phyloP scores from a whole-genome alignment of 2,888 invertebrate genomes.

The Leistus spinibarbis region DNA sequence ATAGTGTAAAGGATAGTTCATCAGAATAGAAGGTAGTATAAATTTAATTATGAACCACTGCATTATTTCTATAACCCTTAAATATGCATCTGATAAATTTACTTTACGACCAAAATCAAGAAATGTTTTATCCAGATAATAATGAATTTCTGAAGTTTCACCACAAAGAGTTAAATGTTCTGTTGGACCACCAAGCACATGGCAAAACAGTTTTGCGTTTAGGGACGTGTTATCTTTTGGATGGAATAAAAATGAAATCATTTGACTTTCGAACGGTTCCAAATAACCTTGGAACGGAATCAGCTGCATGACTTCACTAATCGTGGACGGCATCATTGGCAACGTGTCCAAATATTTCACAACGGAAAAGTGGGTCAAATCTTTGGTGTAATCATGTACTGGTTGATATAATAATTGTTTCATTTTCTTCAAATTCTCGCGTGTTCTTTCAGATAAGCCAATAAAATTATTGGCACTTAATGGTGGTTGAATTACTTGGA shows the following conservation, averaged over 20 bases:
- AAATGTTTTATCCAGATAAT: conserved; percentile 55
- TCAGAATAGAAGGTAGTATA: too few species aligned
- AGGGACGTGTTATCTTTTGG: conserved; percentile 58
- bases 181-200: conserved; percentile 64
- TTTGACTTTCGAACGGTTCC: conserved; percentile 60
- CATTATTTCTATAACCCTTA: conserved; percentile 41
- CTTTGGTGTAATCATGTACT: background rate
- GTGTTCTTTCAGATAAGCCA: conserved; percentile 30
- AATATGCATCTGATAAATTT: background rate
- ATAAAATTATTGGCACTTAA: conserved; percentile 20
- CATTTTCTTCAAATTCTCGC: conserved; percentile 38
- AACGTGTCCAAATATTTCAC: background rate
- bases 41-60: too few species aligned
- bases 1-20: too few species aligned
- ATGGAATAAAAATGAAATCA: conserved; percentile 59
- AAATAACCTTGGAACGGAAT: conserved; percentile 61
- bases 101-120: conserved; percentile 54
- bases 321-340: conserved; percentile 52
- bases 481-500: conserved; percentile 24
- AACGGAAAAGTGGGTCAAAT: background rate
- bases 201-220: conserved; percentile 59
- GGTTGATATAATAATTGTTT: conserved; percentile 11
- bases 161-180: conserved; percentile 61
- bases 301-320: conserved; percentile 58
- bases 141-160: conserved; percentile 61